Evolutionary conservation across 37 sponge, comb jelly and placozoan genomes (phyloP).

Genomic region (Mnemiopsis leidyi): DNA sequence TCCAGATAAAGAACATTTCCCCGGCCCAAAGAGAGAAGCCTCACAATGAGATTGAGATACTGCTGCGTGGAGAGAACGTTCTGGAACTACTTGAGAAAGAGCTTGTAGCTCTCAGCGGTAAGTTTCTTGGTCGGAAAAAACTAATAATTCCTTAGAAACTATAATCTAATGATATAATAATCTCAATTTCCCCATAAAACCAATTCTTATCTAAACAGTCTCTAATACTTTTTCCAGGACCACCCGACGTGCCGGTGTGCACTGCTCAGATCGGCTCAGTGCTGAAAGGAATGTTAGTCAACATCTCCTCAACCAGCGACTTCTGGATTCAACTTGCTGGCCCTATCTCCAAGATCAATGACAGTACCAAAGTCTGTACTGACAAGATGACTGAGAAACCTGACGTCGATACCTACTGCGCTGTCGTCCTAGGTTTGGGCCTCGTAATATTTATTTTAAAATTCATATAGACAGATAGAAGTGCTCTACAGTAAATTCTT

Average conservation of each 20-base stretch:
- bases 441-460: too few relatives aligned
- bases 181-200: too few relatives aligned
- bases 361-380: not conserved
- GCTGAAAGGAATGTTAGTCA: not conserved
- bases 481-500: too few relatives aligned
- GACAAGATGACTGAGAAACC: slow-evolving; percentile 5
- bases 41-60: slow-evolving; percentile 4
- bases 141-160: too few relatives aligned
- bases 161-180: too few relatives aligned
- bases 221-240: too few relatives aligned
- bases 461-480: too few relatives aligned
- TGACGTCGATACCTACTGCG: not conserved
- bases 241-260: not conserved
- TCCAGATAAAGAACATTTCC: not conserved
- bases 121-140: too few relatives aligned
- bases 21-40: not conserved
- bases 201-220: too few relatives aligned
- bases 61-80: not conserved
- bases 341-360: not conserved
- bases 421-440: not conserved
- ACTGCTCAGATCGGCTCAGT: not conserved
- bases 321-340: slow-evolving; percentile 18
- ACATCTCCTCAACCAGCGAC: too few relatives aligned
- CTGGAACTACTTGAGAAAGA: not conserved
- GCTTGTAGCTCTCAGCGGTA: not conserved